Conservation (phyloP, 2,888 invertebrate genomes). For the Idaea biselata region DNA sequence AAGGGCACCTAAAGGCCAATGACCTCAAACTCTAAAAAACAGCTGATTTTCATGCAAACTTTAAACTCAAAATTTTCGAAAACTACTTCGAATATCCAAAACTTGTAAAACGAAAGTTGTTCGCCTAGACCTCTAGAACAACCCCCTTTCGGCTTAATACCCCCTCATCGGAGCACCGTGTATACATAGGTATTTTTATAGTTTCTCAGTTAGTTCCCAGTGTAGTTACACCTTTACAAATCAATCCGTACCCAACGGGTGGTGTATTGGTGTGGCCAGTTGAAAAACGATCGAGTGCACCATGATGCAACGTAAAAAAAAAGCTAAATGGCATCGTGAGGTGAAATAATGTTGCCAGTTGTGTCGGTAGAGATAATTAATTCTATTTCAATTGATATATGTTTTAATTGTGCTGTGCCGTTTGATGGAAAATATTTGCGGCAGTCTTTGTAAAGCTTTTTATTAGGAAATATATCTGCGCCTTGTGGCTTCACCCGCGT, state of each 20-base stretch:
- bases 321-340: conserved; percentile 24
- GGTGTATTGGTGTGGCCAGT: conserved; percentile 45
- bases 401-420: background rate
- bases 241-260: conserved; percentile 39
- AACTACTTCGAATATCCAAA: too few relatives aligned
- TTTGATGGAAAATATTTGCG: background rate
- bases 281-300: background rate
- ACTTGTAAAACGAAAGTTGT: too few relatives aligned
- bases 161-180: too few relatives aligned
- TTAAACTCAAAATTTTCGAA: too few relatives aligned
- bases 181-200: background rate
- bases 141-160: too few relatives aligned
- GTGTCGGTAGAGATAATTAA: conserved; percentile 9
- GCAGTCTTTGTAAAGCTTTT: background rate
- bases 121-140: too few relatives aligned
- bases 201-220: background rate
- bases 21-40: too few relatives aligned
- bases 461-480: too few relatives aligned
- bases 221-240: conserved; percentile 18
- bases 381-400: conserved; percentile 5
- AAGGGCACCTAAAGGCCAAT: too few relatives aligned
- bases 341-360: conserved; percentile 21
- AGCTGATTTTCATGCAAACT: too few relatives aligned
- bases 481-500: too few relatives aligned
- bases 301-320: conserved; percentile 37